A percentile compares a stretch with the other conserved stretches of the same genome.
phyloP scores from a whole-genome alignment of 2,888 invertebrate genomes.

The Polydrusus tereticollis region DNA sequence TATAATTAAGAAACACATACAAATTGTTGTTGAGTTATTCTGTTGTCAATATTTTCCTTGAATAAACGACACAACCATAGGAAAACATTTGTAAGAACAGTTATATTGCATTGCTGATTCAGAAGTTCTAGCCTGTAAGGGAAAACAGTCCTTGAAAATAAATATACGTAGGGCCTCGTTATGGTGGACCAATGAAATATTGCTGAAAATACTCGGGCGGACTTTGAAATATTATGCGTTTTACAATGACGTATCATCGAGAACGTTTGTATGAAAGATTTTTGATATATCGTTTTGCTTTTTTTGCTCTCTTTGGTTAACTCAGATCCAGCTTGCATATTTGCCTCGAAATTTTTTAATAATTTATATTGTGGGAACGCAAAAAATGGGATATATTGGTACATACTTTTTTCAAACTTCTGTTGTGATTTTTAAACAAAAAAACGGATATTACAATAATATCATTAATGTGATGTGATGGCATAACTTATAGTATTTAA shows the following conservation, averaged over 20 bases:
- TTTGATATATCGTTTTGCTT: constrained; percentile 63
- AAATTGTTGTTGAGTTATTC: too few relatives aligned
- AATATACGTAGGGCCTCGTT: constrained; percentile 63
- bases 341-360: constrained; percentile 37
- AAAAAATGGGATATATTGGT: neutral
- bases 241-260: constrained; percentile 68
- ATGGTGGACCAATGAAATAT: constrained; percentile 66
- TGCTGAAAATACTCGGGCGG: constrained; percentile 63
- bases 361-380: constrained; percentile 26
- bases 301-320: constrained; percentile 33
- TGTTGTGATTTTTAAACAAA: too few relatives aligned
- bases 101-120: neutral
- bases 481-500: too few relatives aligned
- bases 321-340: constrained; percentile 36
- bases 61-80: too few relatives aligned
- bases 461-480: too few relatives aligned
- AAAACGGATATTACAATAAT: too few relatives aligned
- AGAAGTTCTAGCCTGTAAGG: constrained; percentile 8
- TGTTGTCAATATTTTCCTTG: neutral
- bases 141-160: constrained; percentile 58
- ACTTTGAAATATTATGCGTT: constrained; percentile 67
- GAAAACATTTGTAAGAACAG: too few relatives aligned
- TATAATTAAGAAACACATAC: too few relatives aligned
- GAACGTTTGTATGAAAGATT: constrained; percentile 66
- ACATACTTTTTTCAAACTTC: too few relatives aligned